Evolutionary conservation across 1,140 invertebrate species (phyloP).

Genomic region (Pseudomyrmex cubaensis): DNA sequence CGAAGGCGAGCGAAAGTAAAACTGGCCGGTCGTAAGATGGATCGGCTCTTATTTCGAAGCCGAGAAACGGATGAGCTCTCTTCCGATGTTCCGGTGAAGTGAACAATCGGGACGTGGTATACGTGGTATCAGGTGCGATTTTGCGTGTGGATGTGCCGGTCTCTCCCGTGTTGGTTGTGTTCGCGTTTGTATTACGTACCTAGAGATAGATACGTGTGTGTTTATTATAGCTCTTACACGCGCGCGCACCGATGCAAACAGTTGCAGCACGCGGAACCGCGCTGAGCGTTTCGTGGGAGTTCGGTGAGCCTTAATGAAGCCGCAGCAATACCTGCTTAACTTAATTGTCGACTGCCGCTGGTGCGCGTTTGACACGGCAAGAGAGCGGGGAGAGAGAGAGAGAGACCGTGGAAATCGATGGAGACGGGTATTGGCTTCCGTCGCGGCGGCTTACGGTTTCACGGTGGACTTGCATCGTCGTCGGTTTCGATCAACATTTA

Average conservation of each 20-base stretch:
- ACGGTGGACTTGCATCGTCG: too few relatives aligned
- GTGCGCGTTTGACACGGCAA: not conserved
- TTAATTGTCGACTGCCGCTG: not conserved
- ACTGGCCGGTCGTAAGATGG: constrained; percentile 15
- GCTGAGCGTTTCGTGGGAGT: constrained; percentile 20
- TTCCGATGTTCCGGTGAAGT: constrained; percentile 56
- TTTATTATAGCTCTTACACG: not conserved
- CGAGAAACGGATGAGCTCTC: constrained; percentile 46
- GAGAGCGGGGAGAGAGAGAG: not conserved
- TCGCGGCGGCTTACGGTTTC: too few relatives aligned
- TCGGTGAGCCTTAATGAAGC: constrained; percentile 27
- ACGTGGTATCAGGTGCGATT: constrained; percentile 8
- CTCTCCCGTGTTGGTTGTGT: too few relatives aligned
- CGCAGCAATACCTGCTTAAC: not conserved
- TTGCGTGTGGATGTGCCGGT: not conserved
- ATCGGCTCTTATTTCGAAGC: constrained; percentile 19
- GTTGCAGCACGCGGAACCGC: constrained; percentile 29
- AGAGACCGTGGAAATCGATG: too few relatives aligned
- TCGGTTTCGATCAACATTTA: too few relatives aligned
- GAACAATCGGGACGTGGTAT: constrained; percentile 49
- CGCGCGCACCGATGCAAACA: constrained; percentile 11
- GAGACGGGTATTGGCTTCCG: too few relatives aligned
- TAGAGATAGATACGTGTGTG: not conserved
- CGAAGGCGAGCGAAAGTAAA: constrained; percentile 40
- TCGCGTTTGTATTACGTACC: not conserved